These are phyloP conservation scores for Melolontha melolontha DNA, from an alignment of 2,888 invertebrate genomes.

Conservation along the genomic window DNA sequence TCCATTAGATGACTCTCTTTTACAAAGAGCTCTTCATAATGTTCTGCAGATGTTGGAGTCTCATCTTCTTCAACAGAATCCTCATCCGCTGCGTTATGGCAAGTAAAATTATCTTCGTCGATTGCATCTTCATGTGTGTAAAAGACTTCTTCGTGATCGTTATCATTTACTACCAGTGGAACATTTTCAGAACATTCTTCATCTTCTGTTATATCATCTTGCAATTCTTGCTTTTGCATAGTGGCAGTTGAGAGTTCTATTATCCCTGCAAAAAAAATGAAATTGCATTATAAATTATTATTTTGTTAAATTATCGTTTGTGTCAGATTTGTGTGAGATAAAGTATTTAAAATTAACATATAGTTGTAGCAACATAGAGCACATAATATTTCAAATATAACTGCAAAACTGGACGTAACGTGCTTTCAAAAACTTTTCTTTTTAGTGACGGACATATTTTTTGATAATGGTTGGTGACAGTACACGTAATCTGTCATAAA, in stretches of 20 bases:
- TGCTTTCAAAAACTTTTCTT: no score
- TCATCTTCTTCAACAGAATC: constrained; percentile 10
- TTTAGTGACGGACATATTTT: no score
- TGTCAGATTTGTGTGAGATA: no score
- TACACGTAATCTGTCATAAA: no score
- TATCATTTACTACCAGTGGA: neutral
- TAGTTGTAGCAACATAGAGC: no score
- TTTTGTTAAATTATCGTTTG: no score
- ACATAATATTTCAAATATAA: no score
- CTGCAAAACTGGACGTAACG: no score
- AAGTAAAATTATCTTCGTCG: constrained; percentile 16
- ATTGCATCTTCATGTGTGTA: constrained; percentile 13
- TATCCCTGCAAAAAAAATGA: constrained; percentile 23
- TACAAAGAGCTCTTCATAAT: constrained; percentile 38
- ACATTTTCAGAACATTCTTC: constrained; percentile 2
- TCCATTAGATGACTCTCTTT: constrained; percentile 40
- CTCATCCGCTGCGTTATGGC: constrained; percentile 4
- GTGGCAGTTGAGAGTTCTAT: constrained; percentile 27
- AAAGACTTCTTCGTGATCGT: constrained; percentile 28
- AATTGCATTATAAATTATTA: neutral
- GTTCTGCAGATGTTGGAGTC: constrained; percentile 3
- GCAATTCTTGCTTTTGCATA: constrained; percentile 29
- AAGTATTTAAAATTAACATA: no score
- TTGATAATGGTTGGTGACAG: no score
- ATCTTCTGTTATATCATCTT: constrained; percentile 6